These are phyloP conservation scores for Aphrocallistes beatrix DNA, from an alignment of 37 sponge, comb jelly and placozoan genomes.

Conservation along the genomic window DNA sequence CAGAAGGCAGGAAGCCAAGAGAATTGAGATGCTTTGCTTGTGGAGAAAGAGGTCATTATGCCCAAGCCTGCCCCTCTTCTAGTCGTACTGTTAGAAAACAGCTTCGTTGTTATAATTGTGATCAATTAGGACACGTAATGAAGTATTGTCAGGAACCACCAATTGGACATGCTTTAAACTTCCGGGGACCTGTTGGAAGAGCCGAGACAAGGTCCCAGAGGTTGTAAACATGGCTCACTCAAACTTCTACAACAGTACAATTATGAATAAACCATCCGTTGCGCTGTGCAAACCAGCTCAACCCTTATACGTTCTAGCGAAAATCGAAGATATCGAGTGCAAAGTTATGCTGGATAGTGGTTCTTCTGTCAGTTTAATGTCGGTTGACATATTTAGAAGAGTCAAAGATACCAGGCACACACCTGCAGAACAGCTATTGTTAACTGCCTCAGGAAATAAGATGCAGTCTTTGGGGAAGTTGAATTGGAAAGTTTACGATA, in stretches of 20 bases:
- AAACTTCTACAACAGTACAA: not conserved
- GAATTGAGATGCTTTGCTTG: not conserved
- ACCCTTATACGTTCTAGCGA: not conserved
- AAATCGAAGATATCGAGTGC: not conserved
- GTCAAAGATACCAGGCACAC: not conserved
- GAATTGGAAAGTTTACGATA: not conserved
- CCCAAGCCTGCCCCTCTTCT: not conserved
- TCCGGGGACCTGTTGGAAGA: not conserved
- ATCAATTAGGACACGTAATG: slow-evolving; percentile 6
- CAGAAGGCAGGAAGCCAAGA: not conserved
- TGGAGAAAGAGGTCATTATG: slow-evolving; percentile 5
- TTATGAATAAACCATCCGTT: not conserved
- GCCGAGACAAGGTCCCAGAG: slow-evolving; percentile 13
- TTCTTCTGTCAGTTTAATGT: not conserved
- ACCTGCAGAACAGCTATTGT: not conserved
- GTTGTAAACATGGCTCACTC: not conserved
- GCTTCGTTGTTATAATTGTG: not conserved
- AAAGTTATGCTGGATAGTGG: not conserved
- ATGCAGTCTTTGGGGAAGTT: not conserved
- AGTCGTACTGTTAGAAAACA: not conserved
- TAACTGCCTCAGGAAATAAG: not conserved
- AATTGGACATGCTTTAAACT: not conserved
- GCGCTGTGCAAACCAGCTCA: slow-evolving; percentile 2
- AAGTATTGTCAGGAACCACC: not conserved
- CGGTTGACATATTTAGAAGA: not conserved